Conservation (phyloP, 2,113 vertebrate species). For the Vireo altiloquus region DNA sequence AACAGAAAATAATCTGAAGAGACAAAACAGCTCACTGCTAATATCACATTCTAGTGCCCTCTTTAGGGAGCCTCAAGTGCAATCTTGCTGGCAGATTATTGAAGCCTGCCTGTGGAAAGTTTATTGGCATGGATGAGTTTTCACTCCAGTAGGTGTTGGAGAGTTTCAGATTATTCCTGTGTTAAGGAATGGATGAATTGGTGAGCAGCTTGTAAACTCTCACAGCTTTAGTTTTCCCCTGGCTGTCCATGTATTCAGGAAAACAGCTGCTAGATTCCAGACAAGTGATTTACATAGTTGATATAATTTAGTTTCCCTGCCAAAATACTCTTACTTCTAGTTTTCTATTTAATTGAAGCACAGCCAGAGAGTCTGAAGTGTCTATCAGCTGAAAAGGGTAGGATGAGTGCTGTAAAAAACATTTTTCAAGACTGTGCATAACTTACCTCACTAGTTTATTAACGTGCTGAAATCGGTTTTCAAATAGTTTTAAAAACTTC, state of each 20-base stretch:
- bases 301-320: conserved; percentile 36
- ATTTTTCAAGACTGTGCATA: background rate
- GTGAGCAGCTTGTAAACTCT: conserved; percentile 23
- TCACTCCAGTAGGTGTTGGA: background rate
- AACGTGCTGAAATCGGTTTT: background rate
- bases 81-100: background rate
- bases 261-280: conserved; percentile 51
- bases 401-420: background rate
- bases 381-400: background rate
- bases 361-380: background rate
- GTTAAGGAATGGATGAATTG: background rate
- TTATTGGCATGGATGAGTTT: conserved; percentile 21
- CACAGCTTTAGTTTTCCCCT: conserved; percentile 42
- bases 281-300: conserved; percentile 25
- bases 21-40: background rate
- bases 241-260: conserved; percentile 6
- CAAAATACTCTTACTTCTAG: conserved; percentile 30
- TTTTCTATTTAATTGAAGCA: conserved; percentile 36
- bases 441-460: background rate
- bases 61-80: background rate
- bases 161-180: background rate
- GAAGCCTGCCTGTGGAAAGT: background rate
- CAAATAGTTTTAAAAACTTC: background rate
- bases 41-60: background rate
- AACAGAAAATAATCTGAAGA: background rate